Base-by-base conservation (phyloP, 1,140 invertebrate species). In the Drosophila navojoa region DNA sequence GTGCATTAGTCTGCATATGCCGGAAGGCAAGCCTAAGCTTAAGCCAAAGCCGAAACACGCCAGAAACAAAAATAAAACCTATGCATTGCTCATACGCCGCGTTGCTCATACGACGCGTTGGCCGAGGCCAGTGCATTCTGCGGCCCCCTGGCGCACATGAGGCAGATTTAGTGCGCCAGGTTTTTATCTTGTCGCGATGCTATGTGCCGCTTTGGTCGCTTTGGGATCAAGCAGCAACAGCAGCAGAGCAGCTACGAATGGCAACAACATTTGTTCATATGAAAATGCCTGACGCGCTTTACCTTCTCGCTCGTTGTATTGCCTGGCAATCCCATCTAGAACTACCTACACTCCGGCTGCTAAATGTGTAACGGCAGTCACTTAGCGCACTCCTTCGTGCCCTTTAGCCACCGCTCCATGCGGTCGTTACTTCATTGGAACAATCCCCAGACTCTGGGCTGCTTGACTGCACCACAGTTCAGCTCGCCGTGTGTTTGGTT, bases 401-500 rank as follows among this genome's bases (percentile, higher is more conserved):
- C 35, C 35, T 45, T 29, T 42, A 49, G 19, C 38, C 60, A 45
- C 45, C 58, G 66, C 62, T 60, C 50, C 54, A 68, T 85, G 76
- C 66, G 76, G 79, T 87, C 82, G 72, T 87, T 82, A 87, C 82
- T 87, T 87, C 84, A 87, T 87, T 87, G 82, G 84, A 79, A 82
- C 82, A 87, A 89, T 87, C 82, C 84, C 84, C 64, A 69, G 82
- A 74, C 82, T 60, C 57, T 27, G 29, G 19, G 19, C 47, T 58
- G 73, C 72, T 72, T 45, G 62, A 29, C 32, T 67, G 57, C 50
- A 32, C 50, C 27, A 16, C 53, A 47, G 52, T 45, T 76, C 47
- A 47, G 52, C 40, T 77, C 22, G 50, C 68, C 25, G 50, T 53
- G 50, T 70, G 55, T 52, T 66, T 57, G 54, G 55, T 57, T 73